Conservation (phyloP, 2,797 vertebrate species). For the Poecile montanus region DNA sequence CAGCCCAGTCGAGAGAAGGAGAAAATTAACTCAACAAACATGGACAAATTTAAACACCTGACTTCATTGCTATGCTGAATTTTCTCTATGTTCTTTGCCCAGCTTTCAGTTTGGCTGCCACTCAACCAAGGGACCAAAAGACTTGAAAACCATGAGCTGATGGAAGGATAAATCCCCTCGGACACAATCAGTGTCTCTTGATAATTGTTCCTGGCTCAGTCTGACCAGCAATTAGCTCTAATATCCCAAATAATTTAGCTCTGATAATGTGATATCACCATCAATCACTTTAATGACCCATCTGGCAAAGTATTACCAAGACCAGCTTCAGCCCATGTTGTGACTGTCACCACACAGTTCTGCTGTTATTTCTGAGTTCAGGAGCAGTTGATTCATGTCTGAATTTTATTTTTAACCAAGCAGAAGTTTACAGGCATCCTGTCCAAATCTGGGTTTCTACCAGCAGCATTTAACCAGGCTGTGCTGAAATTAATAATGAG, state of each 20-base stretch:
- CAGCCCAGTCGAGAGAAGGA: background rate
- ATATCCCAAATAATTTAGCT: slow-evolving; percentile 13
- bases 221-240: slow-evolving; percentile 31
- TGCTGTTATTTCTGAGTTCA: background rate
- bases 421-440: background rate
- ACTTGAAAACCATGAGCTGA: background rate
- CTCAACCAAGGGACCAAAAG: background rate
- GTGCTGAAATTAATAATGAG: background rate
- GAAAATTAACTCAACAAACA: background rate
- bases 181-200: background rate
- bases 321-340: background rate
- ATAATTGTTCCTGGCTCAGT: slow-evolving; percentile 49
- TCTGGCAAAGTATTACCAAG: background rate
- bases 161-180: background rate
- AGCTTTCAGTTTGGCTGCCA: background rate
- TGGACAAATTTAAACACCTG: background rate
- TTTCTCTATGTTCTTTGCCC: background rate
- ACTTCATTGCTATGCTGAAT: background rate
- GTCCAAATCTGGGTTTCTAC: background rate
- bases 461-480: background rate
- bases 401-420: background rate
- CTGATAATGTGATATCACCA: slow-evolving; percentile 8
- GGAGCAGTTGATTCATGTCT: background rate
- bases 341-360: background rate
- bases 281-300: slow-evolving; percentile 51